Percentiles rank a stretch among this genome's conserved stretches.
These are phyloP conservation scores for Chlorops oryzae DNA, from an alignment of 1,140 invertebrate genomes.

Conservation along the genomic window DNA sequence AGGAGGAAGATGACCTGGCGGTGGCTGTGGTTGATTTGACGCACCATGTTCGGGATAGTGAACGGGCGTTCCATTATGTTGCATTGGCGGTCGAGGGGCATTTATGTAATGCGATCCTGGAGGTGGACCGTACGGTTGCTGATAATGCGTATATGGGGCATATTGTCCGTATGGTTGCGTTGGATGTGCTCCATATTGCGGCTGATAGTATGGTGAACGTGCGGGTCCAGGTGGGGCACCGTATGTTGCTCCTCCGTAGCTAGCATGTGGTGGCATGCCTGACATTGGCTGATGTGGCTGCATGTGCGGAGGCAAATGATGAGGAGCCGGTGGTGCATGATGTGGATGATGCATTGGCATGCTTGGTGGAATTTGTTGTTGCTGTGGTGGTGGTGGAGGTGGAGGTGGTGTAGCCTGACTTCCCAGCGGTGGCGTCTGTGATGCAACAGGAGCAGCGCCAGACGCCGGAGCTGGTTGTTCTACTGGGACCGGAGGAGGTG, in stretches of 20 bases:
- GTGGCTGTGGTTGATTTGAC: conserved; percentile 17
- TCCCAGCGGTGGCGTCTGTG: conserved; percentile 10
- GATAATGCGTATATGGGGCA: conserved; percentile 54
- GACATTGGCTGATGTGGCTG: conserved; percentile 49
- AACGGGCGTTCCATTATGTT: conserved; percentile 25
- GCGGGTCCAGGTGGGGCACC: conserved; percentile 51
- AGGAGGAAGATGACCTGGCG: conserved; percentile 4
- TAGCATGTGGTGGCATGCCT: conserved; percentile 50
- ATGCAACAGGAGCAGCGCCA: no score
- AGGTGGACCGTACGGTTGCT: conserved; percentile 56
- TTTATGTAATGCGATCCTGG: conserved; percentile 49
- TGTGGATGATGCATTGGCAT: conserved; percentile 34
- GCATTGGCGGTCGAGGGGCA: conserved; percentile 30
- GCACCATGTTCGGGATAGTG: conserved; percentile 25
- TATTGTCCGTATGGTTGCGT: conserved; percentile 55
- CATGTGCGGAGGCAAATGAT: conserved; percentile 43
- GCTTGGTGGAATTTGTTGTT: conserved; percentile 26
- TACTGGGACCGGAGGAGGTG: conserved; percentile 20
- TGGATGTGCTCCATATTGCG: conserved; percentile 57
- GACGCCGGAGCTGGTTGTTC: no score
- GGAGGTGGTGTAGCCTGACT: conserved; percentile 4
- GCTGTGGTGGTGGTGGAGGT: conserved; percentile 1
- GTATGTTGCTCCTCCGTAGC: conserved; percentile 39
- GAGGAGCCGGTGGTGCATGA: conserved; percentile 40
- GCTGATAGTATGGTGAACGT: conserved; percentile 58